Conservation (phyloP, 1,140 invertebrate genomes). For the Cheumatopsyche charites region DNA sequence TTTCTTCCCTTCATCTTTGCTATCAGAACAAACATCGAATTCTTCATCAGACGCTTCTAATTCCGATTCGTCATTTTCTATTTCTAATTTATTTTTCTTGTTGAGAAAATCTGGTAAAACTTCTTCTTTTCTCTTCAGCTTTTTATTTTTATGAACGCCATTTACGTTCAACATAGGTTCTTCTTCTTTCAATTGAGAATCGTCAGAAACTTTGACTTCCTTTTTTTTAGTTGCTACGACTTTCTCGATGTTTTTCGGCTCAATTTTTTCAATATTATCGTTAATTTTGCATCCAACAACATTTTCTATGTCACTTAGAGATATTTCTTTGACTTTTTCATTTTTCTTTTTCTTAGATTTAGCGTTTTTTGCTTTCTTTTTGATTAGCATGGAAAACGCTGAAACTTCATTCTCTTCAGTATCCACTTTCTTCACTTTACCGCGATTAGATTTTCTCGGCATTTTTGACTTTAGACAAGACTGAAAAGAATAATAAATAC, state of each 20-base stretch:
- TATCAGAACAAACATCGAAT: not conserved
- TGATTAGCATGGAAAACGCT: too few species aligned
- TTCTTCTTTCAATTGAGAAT: too few species aligned
- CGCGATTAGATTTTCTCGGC: too few species aligned
- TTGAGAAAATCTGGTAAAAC: not conserved
- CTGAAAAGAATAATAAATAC: too few species aligned
- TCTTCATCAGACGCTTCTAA: not conserved
- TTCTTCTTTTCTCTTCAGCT: too few species aligned
- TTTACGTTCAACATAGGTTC: too few species aligned
- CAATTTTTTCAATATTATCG: not conserved
- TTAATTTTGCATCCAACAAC: not conserved
- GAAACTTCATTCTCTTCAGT: too few species aligned
- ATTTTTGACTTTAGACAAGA: too few species aligned
- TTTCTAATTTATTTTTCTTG: not conserved
- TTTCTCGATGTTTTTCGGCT: not conserved
- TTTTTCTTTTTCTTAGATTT: not conserved
- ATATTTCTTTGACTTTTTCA: not conserved
- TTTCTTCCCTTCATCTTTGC: conserved; percentile 8
- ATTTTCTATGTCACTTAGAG: not conserved
- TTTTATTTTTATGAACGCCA: too few species aligned
- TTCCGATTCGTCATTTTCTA: not conserved
- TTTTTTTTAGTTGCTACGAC: not conserved
- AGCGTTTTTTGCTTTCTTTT: not conserved
- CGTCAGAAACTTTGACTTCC: not conserved
- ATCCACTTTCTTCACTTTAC: too few species aligned